Evolutionary conservation across 2,888 invertebrate genomes (phyloP), one percentile per base, ranked within the genome.

Genomic region (Lithophane socia): DNA sequence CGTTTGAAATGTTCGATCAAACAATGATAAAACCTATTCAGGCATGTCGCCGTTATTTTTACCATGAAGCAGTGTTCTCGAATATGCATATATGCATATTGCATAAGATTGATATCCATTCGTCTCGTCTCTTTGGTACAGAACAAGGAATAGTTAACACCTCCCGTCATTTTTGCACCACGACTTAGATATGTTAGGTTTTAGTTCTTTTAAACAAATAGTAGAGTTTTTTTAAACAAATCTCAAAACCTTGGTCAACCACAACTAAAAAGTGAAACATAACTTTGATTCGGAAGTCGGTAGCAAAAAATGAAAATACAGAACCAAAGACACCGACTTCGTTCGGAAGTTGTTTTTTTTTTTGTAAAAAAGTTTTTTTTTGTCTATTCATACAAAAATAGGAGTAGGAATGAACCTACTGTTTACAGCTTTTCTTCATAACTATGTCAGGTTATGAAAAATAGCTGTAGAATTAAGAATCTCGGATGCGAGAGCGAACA

Each of bases 61-160:
- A 80, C 80, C 84, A 82, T 83, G 80, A 80, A 80, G 81, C 44
- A 66, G 78, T 83, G 82, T 87, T 87, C 77, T 84, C 70, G 73
- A 85, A 85, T 89, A 76, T 84, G 69, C 73, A 79, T 83, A 79
- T 83, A 79, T 83, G 87, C 89, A 90, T 90, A 90, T 92, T 91
- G 89, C 89, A 90, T 90, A 91, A 92, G 91, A 91, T 83, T 75
- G 84, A 80, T 86, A 83, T 86, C 75, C 64, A 74, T 89, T 87
- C 80, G 85, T 90, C 86, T 86, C 78, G 83, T 77, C 84, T 87
- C 42, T 56, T 29, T 71, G 52, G 42, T 67, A 81, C 67, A 85
- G 85, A 85, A 73, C 73, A 63, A 66, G 44, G 75, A 85, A 81
- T 63, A 52, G 65, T 58, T 66, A 74, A 85, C 79, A 85, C 56